Evolutionary conservation across 2,113 vertebrate genomes (phyloP).

Genomic region (Mustela nigripes): DNA sequence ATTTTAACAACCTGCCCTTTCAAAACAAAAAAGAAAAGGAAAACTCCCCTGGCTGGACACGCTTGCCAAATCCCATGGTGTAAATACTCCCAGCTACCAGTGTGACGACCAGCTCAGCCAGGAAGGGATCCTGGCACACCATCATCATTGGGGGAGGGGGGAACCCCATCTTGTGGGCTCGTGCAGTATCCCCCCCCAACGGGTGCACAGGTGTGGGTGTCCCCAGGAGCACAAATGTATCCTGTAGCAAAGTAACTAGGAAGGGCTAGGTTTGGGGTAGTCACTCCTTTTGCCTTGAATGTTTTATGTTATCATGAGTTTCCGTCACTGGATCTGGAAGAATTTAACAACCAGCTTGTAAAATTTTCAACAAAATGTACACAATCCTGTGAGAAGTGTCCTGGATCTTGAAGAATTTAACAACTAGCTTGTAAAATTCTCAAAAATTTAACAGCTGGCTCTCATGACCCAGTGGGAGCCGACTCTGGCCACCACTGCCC

Average conservation of each 20-base stretch:
- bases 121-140: rapidly evolving
- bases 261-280: background rate
- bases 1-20: background rate
- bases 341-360: constrained; percentile 46
- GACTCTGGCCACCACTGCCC: background rate
- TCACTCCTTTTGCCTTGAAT: background rate
- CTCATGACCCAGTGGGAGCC: background rate
- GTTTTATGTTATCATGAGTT: background rate
- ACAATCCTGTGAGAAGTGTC: too few species aligned
- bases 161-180: rapidly evolving
- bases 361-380: background rate
- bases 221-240: too few species aligned
- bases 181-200: rapidly evolving
- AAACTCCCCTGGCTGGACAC: background rate
- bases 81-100: background rate
- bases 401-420: constrained; percentile 34
- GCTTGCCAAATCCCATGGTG: background rate
- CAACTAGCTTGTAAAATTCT: constrained; percentile 38
- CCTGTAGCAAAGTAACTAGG: background rate
- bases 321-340: background rate
- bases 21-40: background rate
- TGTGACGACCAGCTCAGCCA: too few species aligned
- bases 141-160: rapidly evolving
- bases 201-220: rapidly evolving
- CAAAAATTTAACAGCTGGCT: background rate